Evolutionary conservation across 2,113 vertebrate genomes (phyloP).

Genomic region (Lota lota): DNA sequence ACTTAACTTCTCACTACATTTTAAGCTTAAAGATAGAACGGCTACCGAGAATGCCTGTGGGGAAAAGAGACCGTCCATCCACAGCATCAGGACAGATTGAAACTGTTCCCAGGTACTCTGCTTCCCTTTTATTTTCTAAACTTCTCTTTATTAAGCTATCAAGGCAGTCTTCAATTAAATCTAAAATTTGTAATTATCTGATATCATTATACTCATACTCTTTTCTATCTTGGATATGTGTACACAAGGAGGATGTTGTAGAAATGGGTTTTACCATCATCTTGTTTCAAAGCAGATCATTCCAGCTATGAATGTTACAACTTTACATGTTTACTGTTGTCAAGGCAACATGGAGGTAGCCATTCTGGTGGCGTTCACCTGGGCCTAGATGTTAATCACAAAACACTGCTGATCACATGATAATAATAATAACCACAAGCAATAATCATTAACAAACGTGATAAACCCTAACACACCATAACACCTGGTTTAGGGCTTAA

Average conservation of each 20-base stretch:
- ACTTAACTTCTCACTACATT: neutral
- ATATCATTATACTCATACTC: too few species aligned
- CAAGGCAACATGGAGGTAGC: slow-evolving; percentile 47
- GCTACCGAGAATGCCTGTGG: slow-evolving; percentile 44
- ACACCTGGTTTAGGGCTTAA: too few species aligned
- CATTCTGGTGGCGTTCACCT: neutral
- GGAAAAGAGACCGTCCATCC: slow-evolving; percentile 55
- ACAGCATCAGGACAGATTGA: slow-evolving; percentile 76
- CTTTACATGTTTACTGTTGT: slow-evolving; percentile 65
- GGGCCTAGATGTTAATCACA: neutral
- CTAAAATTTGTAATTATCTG: too few species aligned
- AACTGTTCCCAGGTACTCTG: slow-evolving; percentile 71
- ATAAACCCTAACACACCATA: too few species aligned
- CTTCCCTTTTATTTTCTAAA: neutral
- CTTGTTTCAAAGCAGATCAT: too few species aligned
- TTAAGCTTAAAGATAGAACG: neutral
- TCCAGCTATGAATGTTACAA: too few species aligned
- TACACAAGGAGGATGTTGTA: too few species aligned
- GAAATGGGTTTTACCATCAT: too few species aligned
- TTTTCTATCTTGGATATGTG: too few species aligned
- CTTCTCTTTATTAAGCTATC: neutral
- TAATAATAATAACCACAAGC: too few species aligned
- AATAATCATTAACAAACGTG: too few species aligned
- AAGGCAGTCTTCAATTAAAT: neutral
- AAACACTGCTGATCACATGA: too few species aligned